Conservation (phyloP, 1,140 invertebrate species). For the Oedothorax gibbosus region DNA sequence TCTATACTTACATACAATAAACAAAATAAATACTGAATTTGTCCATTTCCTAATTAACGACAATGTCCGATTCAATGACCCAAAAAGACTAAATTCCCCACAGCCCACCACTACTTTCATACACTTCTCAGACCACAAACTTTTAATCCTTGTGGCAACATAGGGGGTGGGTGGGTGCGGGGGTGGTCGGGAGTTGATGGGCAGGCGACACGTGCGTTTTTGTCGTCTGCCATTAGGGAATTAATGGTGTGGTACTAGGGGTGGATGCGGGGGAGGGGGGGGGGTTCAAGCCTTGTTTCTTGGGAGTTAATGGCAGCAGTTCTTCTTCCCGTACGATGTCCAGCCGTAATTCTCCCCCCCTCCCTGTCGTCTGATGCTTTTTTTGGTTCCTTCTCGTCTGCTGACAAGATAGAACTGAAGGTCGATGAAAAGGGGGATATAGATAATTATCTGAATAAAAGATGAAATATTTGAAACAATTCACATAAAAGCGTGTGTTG, state of each 20-base stretch:
- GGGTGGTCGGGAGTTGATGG: constrained; percentile 55
- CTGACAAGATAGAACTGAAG: no score
- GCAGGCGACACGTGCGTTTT: constrained; percentile 60
- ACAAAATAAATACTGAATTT: no score
- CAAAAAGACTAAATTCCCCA: no score
- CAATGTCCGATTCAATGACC: no score
- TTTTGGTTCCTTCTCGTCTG: not conserved
- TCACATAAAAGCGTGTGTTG: no score
- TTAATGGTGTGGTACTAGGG: constrained; percentile 57
- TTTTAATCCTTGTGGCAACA: not conserved
- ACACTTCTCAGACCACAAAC: no score
- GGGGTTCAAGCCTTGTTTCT: constrained; percentile 1
- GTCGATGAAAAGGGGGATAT: no score
- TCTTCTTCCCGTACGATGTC: constrained; percentile 28
- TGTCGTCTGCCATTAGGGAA: constrained; percentile 60
- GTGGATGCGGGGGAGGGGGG: constrained; percentile 25
- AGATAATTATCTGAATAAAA: no score
- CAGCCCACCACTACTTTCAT: no score
- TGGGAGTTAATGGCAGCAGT: constrained; percentile 46
- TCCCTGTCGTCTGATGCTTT: not conserved
- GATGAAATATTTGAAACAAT: no score
- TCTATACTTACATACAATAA: no score
- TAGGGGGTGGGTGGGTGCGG: constrained; percentile 24
- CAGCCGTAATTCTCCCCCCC: constrained; percentile 21
- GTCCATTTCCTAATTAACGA: no score